phyloP scores from a whole-genome alignment of 2,888 invertebrate genomes.

The Galerucella calmariensis region DNA sequence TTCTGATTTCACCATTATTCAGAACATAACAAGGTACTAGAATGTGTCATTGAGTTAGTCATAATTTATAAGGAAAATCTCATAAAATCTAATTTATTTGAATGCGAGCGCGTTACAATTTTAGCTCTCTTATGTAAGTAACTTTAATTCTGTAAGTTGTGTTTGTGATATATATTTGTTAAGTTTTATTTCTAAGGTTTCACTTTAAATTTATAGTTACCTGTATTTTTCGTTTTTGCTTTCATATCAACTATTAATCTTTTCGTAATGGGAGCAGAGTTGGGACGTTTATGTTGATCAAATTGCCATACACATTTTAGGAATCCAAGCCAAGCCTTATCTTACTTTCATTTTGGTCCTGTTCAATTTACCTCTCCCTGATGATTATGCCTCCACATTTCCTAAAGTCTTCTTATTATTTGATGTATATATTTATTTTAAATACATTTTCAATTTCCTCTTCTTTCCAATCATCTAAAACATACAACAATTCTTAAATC shows the following conservation, averaged over 20 bases:
- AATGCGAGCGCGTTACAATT: slow-evolving; percentile 43
- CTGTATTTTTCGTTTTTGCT: slow-evolving; percentile 14
- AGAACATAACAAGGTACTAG: slow-evolving; percentile 32
- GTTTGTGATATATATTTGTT: slow-evolving; percentile 52
- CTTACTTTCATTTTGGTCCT: background rate
- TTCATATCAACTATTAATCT: background rate
- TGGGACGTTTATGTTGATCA: too few relatives aligned
- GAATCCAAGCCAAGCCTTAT: too few relatives aligned
- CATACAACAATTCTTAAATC: too few relatives aligned
- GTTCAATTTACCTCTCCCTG: background rate
- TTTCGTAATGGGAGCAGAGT: too few relatives aligned
- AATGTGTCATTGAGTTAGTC: slow-evolving; percentile 30
- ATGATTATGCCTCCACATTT: too few relatives aligned
- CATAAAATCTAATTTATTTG: slow-evolving; percentile 47
- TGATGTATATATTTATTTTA: too few relatives aligned
- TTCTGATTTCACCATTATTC: background rate
- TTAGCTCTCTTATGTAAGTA: slow-evolving; percentile 50
- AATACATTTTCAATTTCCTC: too few relatives aligned
- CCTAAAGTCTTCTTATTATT: too few relatives aligned
- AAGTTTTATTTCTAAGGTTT: slow-evolving; percentile 20
- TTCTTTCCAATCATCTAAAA: too few relatives aligned
- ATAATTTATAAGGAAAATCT: slow-evolving; percentile 50
- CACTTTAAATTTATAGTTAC: slow-evolving; percentile 21
- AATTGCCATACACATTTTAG: too few relatives aligned
- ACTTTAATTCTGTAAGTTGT: slow-evolving; percentile 40